A percentile compares a stretch with the other conserved stretches of the same genome.
Conservation (phyloP, 2,113 vertebrate species). For the Marcusenius ussheri region DNA sequence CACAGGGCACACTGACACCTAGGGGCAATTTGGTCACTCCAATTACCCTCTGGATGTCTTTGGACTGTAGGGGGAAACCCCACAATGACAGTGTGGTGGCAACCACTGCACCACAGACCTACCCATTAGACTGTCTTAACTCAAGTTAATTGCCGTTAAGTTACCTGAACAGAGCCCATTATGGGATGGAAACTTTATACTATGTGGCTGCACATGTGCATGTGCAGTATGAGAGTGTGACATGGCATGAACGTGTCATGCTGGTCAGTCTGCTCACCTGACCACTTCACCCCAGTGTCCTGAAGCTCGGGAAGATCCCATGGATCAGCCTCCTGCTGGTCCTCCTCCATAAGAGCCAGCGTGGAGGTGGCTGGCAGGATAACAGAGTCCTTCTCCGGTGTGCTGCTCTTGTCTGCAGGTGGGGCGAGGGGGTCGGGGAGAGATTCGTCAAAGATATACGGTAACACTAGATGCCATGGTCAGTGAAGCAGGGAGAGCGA, state of each 20-base stretch:
- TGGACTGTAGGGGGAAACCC: not conserved
- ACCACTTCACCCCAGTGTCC: constrained; percentile 78
- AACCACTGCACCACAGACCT: too few species aligned
- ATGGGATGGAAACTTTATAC: not conserved
- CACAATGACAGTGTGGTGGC: too few species aligned
- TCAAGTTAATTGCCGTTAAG: not conserved
- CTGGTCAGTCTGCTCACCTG: constrained; percentile 64
- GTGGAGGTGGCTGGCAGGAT: constrained; percentile 69
- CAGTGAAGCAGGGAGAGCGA: not conserved
- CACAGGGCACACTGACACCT: not conserved
- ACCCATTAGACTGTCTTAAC: not conserved
- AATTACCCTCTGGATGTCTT: not conserved
- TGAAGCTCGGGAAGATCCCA: constrained; percentile 77
- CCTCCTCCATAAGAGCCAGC: constrained; percentile 60
- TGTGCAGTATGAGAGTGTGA: not conserved
- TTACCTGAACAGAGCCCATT: not conserved
- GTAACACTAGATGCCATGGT: not conserved
- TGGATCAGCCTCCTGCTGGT: constrained; percentile 52
- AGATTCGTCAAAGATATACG: not conserved
- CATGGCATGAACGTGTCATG: not conserved
- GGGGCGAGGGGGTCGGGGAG: not conserved
- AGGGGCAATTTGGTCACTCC: not conserved
- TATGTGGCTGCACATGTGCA: not conserved
- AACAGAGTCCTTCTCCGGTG: constrained; percentile 43
- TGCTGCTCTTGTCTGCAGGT: constrained; percentile 36